Evolutionary conservation across 1,140 invertebrate genomes (phyloP), one percentile per base, ranked within the genome.

Genomic region (Drosophila pruinosa): DNA sequence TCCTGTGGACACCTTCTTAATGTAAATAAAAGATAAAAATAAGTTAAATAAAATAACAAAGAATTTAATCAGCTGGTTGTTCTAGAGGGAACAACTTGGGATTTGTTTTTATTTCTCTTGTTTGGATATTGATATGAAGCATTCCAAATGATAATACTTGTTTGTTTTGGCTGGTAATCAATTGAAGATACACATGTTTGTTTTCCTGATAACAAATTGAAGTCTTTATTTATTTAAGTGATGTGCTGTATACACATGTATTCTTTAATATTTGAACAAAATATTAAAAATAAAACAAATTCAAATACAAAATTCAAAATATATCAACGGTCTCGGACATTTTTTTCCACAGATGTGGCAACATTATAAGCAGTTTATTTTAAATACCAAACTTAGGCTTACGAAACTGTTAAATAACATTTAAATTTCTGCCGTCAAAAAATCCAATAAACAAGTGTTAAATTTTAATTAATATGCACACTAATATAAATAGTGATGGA

Each of bases 1-100:
- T 56, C 56, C 70, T 75, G 77, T 43, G 72, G 72, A 65, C 52
- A 50, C 38, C 63, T 72, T 75, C 67, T 75, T 75, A 68, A 61
- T 72, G 72, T 62, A 83, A 83, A 83, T 78, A 82, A 62, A 58
- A 70, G 74, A 82, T 77, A 64, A 69, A 81, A 58, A 53, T 21
- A 48, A 56, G 26, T 28, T 19, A 10, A 36, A 53, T 7, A 26
- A 56, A 56, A 39, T 38, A 39, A 52, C 19, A 53, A 22, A 58
- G 19, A 54, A 21, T 10, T 14, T 28, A 6, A 26, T 4, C 39
- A 38, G 24, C 19, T 34, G 48, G 26, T 19, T 22, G 7, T n/a
- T n/a, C n/a, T n/a, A n/a, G n/a, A 10, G 17, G 7, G 17, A 10
- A 8, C 6, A 10, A 43, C 19, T 21, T 43, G 36, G 14, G 36